A percentile compares a stretch with the other conserved stretches of the same genome.
phyloP scores from a whole-genome alignment of 2,888 invertebrate species.

The Calameuta filiformis region DNA sequence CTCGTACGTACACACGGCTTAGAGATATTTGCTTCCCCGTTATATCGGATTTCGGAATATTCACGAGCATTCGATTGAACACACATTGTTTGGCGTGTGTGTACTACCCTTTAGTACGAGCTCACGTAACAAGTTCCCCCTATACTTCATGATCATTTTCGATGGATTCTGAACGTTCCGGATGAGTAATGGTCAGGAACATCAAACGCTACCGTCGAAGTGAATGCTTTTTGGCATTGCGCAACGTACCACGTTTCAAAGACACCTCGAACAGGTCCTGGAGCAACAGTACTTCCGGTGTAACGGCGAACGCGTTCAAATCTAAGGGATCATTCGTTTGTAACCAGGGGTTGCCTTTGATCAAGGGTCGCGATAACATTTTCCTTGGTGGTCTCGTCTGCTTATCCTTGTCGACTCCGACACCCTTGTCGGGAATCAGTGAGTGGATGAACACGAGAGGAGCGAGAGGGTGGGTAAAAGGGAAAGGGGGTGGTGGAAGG shows the following conservation, averaged over 20 bases:
- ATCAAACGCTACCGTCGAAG: not conserved
- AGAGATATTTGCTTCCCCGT: not conserved
- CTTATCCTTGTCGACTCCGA: not conserved
- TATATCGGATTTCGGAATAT: not conserved
- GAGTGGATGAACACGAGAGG: not conserved
- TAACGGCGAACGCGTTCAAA: not conserved
- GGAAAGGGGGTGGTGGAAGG: not conserved
- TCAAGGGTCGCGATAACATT: not conserved
- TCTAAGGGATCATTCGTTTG: not conserved
- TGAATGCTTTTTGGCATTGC: not conserved
- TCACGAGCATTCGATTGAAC: not conserved
- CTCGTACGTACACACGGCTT: not conserved
- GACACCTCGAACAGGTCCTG: not conserved
- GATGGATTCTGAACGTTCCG: not conserved
- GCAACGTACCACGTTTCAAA: not conserved
- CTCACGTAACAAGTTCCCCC: not conserved
- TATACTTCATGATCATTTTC: not conserved
- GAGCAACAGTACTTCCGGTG: not conserved
- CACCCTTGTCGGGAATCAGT: not conserved
- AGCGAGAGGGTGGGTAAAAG: not conserved
- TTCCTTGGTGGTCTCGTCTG: not conserved
- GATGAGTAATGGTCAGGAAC: not conserved
- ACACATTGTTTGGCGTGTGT: not conserved
- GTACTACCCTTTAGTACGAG: no score
- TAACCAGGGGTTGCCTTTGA: not conserved